Conservation (phyloP, 2,888 invertebrate genomes). For the Cylloceria caligata region DNA sequence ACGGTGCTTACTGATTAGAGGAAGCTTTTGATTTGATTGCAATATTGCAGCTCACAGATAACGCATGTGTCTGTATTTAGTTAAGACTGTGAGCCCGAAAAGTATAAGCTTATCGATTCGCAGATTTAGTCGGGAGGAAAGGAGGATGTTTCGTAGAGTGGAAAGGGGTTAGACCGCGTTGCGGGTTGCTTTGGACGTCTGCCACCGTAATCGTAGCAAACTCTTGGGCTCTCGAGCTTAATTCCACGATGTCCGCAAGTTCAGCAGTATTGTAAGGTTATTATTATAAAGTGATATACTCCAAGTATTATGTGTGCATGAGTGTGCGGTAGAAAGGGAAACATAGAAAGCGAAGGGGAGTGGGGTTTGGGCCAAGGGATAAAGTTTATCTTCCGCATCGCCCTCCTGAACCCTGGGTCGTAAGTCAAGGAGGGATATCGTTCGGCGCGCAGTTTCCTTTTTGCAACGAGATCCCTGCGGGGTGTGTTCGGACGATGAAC, state of each 20-base stretch:
- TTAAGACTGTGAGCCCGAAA: background rate
- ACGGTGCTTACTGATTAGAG: background rate
- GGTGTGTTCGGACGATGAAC: constrained; percentile 14
- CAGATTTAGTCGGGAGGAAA: constrained; percentile 7
- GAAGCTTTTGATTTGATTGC: background rate
- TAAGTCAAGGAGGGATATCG: constrained; percentile 60
- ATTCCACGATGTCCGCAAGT: constrained; percentile 35
- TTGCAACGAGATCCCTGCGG: constrained; percentile 26
- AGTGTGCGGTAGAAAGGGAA: background rate
- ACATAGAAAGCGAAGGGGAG: background rate
- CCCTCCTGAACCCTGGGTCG: constrained; percentile 28
- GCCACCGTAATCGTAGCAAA: constrained; percentile 57
- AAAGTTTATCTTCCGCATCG: constrained; percentile 62
- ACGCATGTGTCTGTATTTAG: background rate
- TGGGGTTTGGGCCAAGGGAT: constrained; percentile 25
- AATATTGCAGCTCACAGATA: background rate
- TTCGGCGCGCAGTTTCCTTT: constrained; percentile 42
- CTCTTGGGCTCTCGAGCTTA: constrained; percentile 40
- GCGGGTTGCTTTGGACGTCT: constrained; percentile 47
- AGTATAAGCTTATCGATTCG: background rate
- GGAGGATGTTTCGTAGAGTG: constrained; percentile 43
- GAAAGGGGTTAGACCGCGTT: constrained; percentile 59
- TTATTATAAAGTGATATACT: constrained; percentile 53
- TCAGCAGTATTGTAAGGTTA: constrained; percentile 33
- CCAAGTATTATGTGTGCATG: background rate